Conservation (phyloP, 2,113 vertebrate genomes). For the Brachypodius melanocephalos region DNA sequence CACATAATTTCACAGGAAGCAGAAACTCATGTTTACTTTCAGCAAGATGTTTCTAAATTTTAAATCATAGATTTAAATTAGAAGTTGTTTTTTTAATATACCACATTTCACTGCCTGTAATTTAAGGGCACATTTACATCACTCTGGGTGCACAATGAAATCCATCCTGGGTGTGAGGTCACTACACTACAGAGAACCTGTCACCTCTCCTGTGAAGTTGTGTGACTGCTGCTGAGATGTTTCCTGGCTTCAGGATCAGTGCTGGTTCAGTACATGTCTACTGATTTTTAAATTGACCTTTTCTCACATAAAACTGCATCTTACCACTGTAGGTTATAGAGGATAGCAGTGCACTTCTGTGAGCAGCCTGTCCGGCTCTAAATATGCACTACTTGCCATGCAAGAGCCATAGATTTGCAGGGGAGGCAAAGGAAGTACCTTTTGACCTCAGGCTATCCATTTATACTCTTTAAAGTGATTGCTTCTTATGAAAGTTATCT, state of each 20-base stretch:
- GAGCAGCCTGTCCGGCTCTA: not conserved
- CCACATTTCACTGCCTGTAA: not conserved
- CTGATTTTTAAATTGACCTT: not conserved
- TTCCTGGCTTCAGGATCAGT: not conserved
- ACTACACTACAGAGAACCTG: not conserved
- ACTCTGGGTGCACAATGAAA: not conserved
- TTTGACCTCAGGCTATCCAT: conserved; percentile 22
- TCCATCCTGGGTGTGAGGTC: not conserved
- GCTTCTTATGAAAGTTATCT: conserved; percentile 4
- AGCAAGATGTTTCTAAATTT: not conserved
- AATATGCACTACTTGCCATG: not conserved
- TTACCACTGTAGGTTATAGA: not conserved
- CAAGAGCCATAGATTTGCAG: not conserved
- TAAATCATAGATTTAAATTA: not conserved
- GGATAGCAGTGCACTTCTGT: not conserved
- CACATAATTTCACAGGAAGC: not conserved
- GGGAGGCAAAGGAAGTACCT: not conserved
- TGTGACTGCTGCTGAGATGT: not conserved
- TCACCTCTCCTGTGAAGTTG: not conserved
- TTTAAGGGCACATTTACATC: not conserved
- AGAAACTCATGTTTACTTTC: not conserved
- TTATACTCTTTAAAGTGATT: conserved; percentile 4
- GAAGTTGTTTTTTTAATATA: too few relatives aligned
- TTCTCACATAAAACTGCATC: not conserved
- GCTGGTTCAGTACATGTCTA: not conserved